phyloP scores from a whole-genome alignment of 2,888 invertebrate genomes.

The Junonia oenone region DNA sequence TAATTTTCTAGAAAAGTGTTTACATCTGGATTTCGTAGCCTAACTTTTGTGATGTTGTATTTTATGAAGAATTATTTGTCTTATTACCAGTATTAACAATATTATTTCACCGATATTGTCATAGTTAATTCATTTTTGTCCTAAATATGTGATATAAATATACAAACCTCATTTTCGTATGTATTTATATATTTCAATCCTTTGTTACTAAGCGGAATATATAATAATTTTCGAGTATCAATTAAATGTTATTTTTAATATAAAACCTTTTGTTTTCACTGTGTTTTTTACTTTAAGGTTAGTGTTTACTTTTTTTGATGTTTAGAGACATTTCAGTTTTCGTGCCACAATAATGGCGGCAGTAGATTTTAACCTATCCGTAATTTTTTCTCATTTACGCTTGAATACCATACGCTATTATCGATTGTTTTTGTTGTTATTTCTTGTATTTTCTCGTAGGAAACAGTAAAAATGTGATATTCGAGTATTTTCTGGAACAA shows the following conservation, averaged over 20 bases:
- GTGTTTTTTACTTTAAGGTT: constrained; percentile 44
- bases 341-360: constrained; percentile 78
- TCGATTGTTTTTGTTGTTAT: constrained; percentile 48
- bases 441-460: constrained; percentile 60
- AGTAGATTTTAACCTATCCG: constrained; percentile 74
- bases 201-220: constrained; percentile 63
- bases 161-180: constrained; percentile 68
- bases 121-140: constrained; percentile 41
- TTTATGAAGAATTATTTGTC: constrained; percentile 53
- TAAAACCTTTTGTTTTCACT: constrained; percentile 29
- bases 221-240: constrained; percentile 27
- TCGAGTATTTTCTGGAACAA: constrained; percentile 64
- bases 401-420: constrained; percentile 34
- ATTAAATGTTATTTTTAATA: constrained; percentile 25
- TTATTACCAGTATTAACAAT: constrained; percentile 32
- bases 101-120: constrained; percentile 26
- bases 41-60: constrained; percentile 80
- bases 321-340: constrained; percentile 75
- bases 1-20: constrained; percentile 82
- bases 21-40: constrained; percentile 85
- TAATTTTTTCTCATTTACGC: constrained; percentile 52
- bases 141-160: constrained; percentile 47
- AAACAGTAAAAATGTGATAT: constrained; percentile 55
- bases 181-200: constrained; percentile 57
- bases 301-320: constrained; percentile 77